phyloP scores from a whole-genome alignment of 2,113 vertebrate genomes.

The Myanophis thanlyinensis region DNA sequence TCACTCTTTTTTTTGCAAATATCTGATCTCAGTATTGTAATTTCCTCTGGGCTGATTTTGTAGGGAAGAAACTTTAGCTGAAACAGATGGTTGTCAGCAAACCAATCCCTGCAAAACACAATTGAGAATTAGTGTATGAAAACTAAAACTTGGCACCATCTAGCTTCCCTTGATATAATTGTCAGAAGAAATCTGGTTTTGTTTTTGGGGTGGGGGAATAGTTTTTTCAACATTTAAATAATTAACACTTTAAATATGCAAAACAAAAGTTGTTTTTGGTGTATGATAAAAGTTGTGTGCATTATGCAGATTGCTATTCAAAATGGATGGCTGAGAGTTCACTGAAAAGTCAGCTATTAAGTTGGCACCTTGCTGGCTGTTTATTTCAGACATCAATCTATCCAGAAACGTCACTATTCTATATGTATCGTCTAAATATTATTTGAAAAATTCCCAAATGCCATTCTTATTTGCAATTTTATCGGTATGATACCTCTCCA shows the following conservation, averaged over 20 bases:
- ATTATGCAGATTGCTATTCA: background rate
- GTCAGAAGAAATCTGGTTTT: slow-evolving; percentile 73
- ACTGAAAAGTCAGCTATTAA: fast-evolving
- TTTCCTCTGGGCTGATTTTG: slow-evolving; percentile 61
- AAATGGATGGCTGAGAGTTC: background rate
- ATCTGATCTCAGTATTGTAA: slow-evolving; percentile 67
- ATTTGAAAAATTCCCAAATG: background rate
- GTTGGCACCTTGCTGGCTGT: background rate
- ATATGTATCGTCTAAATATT: fast-evolving
- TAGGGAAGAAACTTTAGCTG: slow-evolving; percentile 47
- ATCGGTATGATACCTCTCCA: fast-evolving
- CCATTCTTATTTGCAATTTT: fast-evolving
- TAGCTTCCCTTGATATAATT: slow-evolving; percentile 59
- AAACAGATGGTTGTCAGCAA: slow-evolving; percentile 70
- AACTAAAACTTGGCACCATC: slow-evolving; percentile 57
- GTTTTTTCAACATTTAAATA: slow-evolving; percentile 63
- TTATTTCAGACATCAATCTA: background rate
- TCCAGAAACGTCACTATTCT: background rate
- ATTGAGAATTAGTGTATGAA: slow-evolving; percentile 68
- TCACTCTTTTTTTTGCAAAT: slow-evolving; percentile 42
- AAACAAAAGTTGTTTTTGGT: slow-evolving; percentile 38
- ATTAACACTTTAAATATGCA: slow-evolving; percentile 66
- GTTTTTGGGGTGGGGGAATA: slow-evolving; percentile 39
- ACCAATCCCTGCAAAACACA: slow-evolving; percentile 61
- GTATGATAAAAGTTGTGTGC: background rate